Base-by-base conservation (phyloP, 2,113 vertebrate genomes). In the Argyrosomus japonicus region DNA sequence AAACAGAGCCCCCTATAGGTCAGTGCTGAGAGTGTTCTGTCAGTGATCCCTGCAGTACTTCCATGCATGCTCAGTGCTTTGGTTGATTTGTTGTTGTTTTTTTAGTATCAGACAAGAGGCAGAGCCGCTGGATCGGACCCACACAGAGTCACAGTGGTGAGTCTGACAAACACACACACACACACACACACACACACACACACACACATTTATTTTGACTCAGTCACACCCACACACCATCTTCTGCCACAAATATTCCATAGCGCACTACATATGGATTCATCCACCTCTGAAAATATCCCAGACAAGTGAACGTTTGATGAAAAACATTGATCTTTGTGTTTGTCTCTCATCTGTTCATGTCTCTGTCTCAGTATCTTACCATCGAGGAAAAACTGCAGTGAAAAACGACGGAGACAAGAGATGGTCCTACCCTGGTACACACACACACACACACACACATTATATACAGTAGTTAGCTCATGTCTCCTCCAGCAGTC, bases 71-170 rank as follows among this genome's bases (percentile, higher is more conserved):
- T 82, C 5, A 67, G 13, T 12, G 23, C 6, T 68, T 19, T 78
- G 21, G 5, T 63, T 48, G 18, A 3, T 77, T 0, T 79, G 23
- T 48, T 72, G n/a, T 74, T 75, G 29, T 2, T 73, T 84, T 75
- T 84, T 86, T 77, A 95, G 95, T 95, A 50, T 95, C 94, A 57
- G 77, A 94, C 27, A 84, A 84, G 50, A 91, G 82, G 40, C 90
- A 94, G 78, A 91, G 84, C 65, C 93, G 91, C 77, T 95, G 95
- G 95, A 74, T 95, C 0, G 95, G 95, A 68, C 95, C 95, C 0
- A 95, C 94, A 15, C 94, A 95, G 81, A 95, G 93, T 82, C 94
- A 95, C 76, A 95, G 95, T 18, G 95, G 95, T 95, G 80, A 94
- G 93, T 91, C 53, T 12, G 11, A 10, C 43, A 45, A 51, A 14